Base-by-base conservation (phyloP, 2,113 vertebrate species). In the Lanius ludovicianus region DNA sequence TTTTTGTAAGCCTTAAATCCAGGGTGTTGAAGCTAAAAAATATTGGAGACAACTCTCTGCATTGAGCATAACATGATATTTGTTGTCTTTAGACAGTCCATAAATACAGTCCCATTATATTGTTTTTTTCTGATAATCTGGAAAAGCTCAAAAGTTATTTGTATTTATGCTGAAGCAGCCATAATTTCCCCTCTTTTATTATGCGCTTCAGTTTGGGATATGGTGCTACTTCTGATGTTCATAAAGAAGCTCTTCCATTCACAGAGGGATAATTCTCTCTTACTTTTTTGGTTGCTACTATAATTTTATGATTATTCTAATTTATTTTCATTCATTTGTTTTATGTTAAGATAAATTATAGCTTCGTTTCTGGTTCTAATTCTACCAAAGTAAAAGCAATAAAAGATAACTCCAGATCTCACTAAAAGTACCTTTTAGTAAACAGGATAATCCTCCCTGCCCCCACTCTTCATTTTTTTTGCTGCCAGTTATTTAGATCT, bases 281-380 rank as follows among this genome's bases (percentile, higher is more conserved):
- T 77, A 78, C 23, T 9, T 20, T 39, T 70, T 39, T 20, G 46
- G 12, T 14, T 69, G 13, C 13, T 47, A 35, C 19, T 81, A 49
- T 44, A 79, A 78, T 89, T 93, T 95, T 59, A 80, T 33, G 53
- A 46, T 44, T 22, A 57, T 79, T 62, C 47, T 68, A 74, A 69
- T 80, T 76, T 70, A 75, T 11, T 84, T 60, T 86, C 13, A 84
- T 89, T 71, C 27, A 50, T 41, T 91, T 84, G 46, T 30, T 77
- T 95, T 59, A 52, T 37, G 9, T 60, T 19, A 92, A 84, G 42
- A 85, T 44, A 53, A 96, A 65, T 33, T 46, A 78, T 89, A 91
- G 1, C 4, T 78, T 86, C 30, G 18, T 86, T 93, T 88, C 79
- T 79, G 14, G 63, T 67, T 84, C 24, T 41, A 62, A 59, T 81